Evolutionary conservation across 2,113 vertebrate species (phyloP), one percentile per base, ranked within the genome.

Genomic region (Aplodontia rufa): DNA sequence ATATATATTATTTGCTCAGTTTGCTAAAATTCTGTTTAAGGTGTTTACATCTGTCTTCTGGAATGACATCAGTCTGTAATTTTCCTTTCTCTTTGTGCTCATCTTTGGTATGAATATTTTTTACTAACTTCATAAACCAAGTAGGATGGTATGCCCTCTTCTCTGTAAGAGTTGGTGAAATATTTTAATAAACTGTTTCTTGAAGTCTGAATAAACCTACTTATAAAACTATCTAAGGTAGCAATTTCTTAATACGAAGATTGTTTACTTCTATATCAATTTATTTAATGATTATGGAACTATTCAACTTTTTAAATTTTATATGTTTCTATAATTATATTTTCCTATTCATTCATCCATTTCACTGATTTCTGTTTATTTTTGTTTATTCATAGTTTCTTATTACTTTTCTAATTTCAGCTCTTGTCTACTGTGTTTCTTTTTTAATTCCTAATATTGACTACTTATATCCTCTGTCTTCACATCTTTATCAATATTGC

Each of bases 181-280:
- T 74, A 68, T 88, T 87, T 94, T 92, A 30, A 42, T 80, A 60
- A 84, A 35, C 62, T 37, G 9, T 94, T 85, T 88, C 49, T 79
- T 84, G 19, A 93, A 95, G 28, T 75, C 49, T 75, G 12, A 28
- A 78, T 14, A 96, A 64, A 81, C 17, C 42, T 85, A 45, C 72
- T 88, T 86, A 60, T 47, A 37, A 89, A 76, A 80, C 14, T 62
- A 42, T 22, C 42, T 42, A n/a, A 28, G 55, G 8, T 81, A 5
- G 5, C 5, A 55, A 76, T 64, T 83, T 96, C 45, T 82, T 83
- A 83, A 30, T 55, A 11, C 30, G 37, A 94, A 91, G 12, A 78
- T 42, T 79, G 24, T 81, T 69, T 79, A 53, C 30, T 42, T 51
- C 17, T 82, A 90, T 42, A 49, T 84, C 74, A 80, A 68, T 68